Base-by-base conservation (phyloP, 2,113 vertebrate species). In the Lophochroa leadbeateri region DNA sequence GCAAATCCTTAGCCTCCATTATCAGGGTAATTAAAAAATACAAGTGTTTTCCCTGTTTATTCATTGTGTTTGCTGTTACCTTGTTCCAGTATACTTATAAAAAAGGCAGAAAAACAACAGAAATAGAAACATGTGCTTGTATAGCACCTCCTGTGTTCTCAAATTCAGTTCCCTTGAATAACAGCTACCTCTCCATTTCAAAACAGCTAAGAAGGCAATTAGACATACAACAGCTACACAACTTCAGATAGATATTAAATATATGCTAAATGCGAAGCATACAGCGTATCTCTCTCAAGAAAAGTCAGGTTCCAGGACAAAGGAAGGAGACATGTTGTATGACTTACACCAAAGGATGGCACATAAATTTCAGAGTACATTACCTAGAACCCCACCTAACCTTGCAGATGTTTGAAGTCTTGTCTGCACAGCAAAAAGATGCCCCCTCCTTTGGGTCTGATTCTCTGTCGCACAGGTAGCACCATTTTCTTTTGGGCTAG, bases 91-190 rank as follows among this genome's bases (percentile, higher is more conserved):
- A 89, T 37, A 43, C 11, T 39, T 86, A 50, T 61, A 2, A 23
- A 37, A 58, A 95, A 85, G 67, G 23, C 33, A 93, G 70, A 91
- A 92, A 90, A 85, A 29, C 50, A 90, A 28, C 7, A 74, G n/a
- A 77, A 81, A 67, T 25, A 13, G 31, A 75, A 82, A 68, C 1
- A 9, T 10, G 37, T 8, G 7, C 16, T 35, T 61, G 55, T 23
- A 31, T 29, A 68, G 19, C 23, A 53, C 29, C 2, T 68, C 61
- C 60, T 24, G 24, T 10, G 12, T 43, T 83, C 44, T 80, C 43
- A 46, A 43, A 41, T 35, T 29, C 23, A 35, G 33, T 55, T 58
- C 33, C 33, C 47, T 68, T 0, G 1, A 86, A 9, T 2, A 76
- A 46, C 15, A 79, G 37, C 17, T 24, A 14, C 37, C 15, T 78